Percentiles rank a stretch among this genome's conserved stretches.
These are phyloP conservation scores for Drosophila pseudoobscura DNA, from an alignment of 1,140 invertebrate genomes.

Conservation along the genomic window DNA sequence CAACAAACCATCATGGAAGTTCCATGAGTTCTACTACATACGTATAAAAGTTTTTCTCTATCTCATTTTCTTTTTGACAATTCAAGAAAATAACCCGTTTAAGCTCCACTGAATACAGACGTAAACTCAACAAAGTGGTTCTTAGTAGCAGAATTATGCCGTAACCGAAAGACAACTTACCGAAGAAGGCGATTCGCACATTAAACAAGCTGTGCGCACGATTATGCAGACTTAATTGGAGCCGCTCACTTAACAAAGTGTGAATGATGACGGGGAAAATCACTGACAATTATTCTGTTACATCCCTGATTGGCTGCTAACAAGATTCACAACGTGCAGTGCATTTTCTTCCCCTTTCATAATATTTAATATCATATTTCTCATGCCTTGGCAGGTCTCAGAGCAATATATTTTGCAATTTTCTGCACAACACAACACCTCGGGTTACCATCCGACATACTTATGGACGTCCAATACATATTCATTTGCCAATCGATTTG, in stretches of 20 bases:
- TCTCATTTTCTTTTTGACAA: too few species aligned
- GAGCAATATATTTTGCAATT: conserved; percentile 72
- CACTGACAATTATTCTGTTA: conserved; percentile 49
- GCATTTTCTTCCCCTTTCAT: conserved; percentile 55
- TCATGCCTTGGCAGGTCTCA: conserved; percentile 50
- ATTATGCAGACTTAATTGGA: conserved; percentile 46
- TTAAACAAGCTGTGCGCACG: conserved; percentile 25
- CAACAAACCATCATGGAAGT: too few species aligned
- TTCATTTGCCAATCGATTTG: conserved; percentile 79
- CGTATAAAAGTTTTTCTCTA: too few species aligned
- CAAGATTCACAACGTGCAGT: conserved; percentile 61
- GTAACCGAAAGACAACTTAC: conserved; percentile 4
- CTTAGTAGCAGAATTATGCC: conserved; percentile 22
- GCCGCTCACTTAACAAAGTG: conserved; percentile 45
- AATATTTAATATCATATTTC: conserved; percentile 74
- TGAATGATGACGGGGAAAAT: conserved; percentile 42
- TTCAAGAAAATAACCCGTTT: too few species aligned
- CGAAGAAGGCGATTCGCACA: too few species aligned
- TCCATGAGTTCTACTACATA: too few species aligned
- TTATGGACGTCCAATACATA: conserved; percentile 59
- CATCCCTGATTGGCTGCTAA: conserved; percentile 61
- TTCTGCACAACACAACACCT: conserved; percentile 61
- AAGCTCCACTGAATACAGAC: too few species aligned
- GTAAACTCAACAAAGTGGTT: too few species aligned
- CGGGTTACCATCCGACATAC: conserved; percentile 58